These are phyloP conservation scores for Punctoribates punctum DNA, from an alignment of 2,888 invertebrate species.

Conservation along the genomic window DNA sequence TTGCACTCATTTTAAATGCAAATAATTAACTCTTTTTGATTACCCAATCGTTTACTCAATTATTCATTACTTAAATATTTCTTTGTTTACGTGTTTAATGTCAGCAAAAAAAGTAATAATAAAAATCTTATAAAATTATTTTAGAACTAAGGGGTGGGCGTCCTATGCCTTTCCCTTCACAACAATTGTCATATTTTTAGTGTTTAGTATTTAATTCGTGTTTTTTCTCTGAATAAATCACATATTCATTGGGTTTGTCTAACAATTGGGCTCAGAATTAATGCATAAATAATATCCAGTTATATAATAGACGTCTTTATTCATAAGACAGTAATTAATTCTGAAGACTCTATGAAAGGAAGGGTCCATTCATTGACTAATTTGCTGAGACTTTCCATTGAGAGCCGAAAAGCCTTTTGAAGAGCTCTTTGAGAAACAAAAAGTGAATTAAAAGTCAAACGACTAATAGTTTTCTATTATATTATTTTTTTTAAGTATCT, in stretches of 20 bases:
- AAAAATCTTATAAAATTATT: background rate
- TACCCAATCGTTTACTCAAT: background rate
- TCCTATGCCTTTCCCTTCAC: background rate
- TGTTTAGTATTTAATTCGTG: background rate
- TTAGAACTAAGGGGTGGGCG: background rate
- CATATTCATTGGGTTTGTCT: background rate
- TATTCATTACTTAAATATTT: background rate
- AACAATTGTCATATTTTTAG: background rate
- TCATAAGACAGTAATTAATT: constrained; percentile 4
- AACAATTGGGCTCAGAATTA: background rate
- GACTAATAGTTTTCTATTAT: background rate
- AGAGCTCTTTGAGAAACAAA: no score
- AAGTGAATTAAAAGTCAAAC: background rate
- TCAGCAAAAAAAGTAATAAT: background rate
- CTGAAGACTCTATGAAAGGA: background rate
- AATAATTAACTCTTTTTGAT: background rate
- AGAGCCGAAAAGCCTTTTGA: no score
- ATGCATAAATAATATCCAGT: background rate
- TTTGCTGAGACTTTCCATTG: background rate
- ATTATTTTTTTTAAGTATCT: background rate
- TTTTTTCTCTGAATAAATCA: background rate
- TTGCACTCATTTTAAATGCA: background rate
- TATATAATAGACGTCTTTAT: constrained; percentile 3
- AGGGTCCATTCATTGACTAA: background rate
- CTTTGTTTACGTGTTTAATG: background rate